Base-by-base conservation (phyloP, 2,888 invertebrate genomes). In the Scaeva pyrastri region DNA sequence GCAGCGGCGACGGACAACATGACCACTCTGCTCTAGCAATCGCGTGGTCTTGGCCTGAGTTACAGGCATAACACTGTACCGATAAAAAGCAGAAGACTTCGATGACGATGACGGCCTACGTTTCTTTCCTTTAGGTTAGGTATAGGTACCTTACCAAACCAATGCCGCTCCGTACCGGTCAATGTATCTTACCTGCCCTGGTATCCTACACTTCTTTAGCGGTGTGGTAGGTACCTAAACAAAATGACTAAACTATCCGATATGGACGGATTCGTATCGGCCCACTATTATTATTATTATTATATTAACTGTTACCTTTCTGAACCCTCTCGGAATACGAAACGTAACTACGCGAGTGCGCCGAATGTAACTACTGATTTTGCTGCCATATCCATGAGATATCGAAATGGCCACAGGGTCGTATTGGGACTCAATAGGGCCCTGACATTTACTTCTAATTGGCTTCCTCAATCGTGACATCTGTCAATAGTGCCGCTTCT, bases 181-280 rank as follows among this genome's bases (percentile, higher is more conserved):
- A n/a, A 64, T 45, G 45, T 64, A 45, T n/a, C 16, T 43, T 36
- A 73, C 41, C 82, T 60, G 60, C 39, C 60, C 60, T 60, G 31
- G 1, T 4, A 41, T 41, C 60, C 60, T 60, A 60, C 39, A 60
- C 41, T 39, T 31, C 39, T 26, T 48, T 75, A 80, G 64, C 80
- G 75, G 80, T 84, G 70, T 77, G 70, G 70, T 55, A 74, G 70
- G 70, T 55, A 74, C 70, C 64, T 77, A 74, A 78, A 48, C 43
- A 73, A 78, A 77, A 78, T 74, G 77, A 86, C 82, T 81, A 77
- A 85, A 77, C 76, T 68, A 85, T 86, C 72, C 76, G 79, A 74
- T 77, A 77, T 50, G 71, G 56, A 56, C 43, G 68, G 79, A 75
- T 72, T 70, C 64, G 55, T 82, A 82, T 82, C 82, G 76, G 76